A percentile compares a stretch with the other conserved stretches of the same genome.
Conservation (phyloP, 2,888 invertebrate genomes). For the Phalera bucephala region DNA sequence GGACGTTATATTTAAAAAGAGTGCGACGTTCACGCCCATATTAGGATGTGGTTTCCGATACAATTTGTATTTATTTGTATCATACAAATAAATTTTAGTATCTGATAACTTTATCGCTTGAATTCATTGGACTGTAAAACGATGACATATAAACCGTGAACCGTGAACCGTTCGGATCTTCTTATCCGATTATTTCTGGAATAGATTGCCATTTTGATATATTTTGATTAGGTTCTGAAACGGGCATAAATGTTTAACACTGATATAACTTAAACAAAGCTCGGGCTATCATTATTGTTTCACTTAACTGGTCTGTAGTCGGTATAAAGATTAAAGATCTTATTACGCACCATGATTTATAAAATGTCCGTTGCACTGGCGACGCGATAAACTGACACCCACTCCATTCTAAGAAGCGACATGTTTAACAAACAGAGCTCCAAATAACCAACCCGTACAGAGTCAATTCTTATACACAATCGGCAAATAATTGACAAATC, state of each 20-base stretch:
- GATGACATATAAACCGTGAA: neutral
- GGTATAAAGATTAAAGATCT: slow-evolving; percentile 9
- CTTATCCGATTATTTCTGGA: neutral
- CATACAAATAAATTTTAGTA: no score
- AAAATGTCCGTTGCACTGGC: slow-evolving; percentile 11
- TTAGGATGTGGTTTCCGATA: no score
- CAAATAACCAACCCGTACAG: slow-evolving; percentile 4
- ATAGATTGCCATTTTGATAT: neutral
- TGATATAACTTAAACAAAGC: neutral
- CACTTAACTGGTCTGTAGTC: slow-evolving; percentile 1
- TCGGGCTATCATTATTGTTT: slow-evolving; percentile 4
- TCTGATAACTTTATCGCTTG: no score
- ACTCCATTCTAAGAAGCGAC: slow-evolving; percentile 46
- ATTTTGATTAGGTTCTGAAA: neutral
- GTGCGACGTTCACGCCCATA: no score
- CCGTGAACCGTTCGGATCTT: neutral
- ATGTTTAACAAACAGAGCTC: slow-evolving; percentile 56
- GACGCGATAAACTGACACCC: slow-evolving; percentile 32
- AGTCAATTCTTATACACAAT: neutral
- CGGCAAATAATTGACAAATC: neutral
- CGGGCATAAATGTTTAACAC: neutral
- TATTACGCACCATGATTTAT: slow-evolving; percentile 17
- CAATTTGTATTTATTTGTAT: no score
- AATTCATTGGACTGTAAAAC: neutral
- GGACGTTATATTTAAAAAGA: no score